phyloP scores from a whole-genome alignment of 2,888 invertebrate genomes.

The Tortrix viridana region DNA sequence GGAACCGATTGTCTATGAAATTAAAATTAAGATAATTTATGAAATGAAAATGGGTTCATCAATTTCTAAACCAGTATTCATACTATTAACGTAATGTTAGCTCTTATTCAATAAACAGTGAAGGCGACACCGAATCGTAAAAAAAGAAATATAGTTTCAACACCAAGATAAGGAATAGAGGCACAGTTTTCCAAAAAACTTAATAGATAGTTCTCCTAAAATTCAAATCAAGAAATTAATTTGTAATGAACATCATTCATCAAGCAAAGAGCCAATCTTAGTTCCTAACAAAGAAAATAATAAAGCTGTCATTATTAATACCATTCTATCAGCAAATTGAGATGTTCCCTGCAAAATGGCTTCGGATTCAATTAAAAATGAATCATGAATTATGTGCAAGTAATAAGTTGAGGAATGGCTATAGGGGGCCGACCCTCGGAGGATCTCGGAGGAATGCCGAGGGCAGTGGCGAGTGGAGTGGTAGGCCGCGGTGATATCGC shows the following conservation, averaged over 20 bases:
- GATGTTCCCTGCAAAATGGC: conserved; percentile 48
- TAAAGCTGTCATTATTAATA: conserved; percentile 43
- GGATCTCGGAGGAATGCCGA: conserved; percentile 50
- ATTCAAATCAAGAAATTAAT: not conserved
- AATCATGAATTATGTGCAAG: conserved; percentile 62
- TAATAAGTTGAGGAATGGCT: conserved; percentile 52
- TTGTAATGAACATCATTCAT: conserved; percentile 1
- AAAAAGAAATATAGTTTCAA: too few species aligned
- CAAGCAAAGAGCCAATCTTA: not conserved
- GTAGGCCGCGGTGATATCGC: not conserved
- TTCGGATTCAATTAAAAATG: conserved; percentile 63
- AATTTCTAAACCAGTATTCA: too few species aligned
- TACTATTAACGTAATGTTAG: too few species aligned
- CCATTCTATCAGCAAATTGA: conserved; percentile 35
- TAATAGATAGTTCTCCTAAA: not conserved
- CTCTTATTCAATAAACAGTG: too few species aligned
- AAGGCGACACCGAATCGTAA: too few species aligned
- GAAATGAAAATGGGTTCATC: too few species aligned
- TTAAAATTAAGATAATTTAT: too few species aligned
- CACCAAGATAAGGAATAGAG: too few species aligned
- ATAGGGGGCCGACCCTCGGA: conserved; percentile 56
- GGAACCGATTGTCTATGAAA: too few species aligned
- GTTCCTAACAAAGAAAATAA: conserved; percentile 30
- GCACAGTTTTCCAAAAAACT: too few species aligned
- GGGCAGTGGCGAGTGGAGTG: conserved; percentile 40